Evolutionary conservation across 2,113 vertebrate genomes (phyloP).

Genomic region (Coptodon rendalli): DNA sequence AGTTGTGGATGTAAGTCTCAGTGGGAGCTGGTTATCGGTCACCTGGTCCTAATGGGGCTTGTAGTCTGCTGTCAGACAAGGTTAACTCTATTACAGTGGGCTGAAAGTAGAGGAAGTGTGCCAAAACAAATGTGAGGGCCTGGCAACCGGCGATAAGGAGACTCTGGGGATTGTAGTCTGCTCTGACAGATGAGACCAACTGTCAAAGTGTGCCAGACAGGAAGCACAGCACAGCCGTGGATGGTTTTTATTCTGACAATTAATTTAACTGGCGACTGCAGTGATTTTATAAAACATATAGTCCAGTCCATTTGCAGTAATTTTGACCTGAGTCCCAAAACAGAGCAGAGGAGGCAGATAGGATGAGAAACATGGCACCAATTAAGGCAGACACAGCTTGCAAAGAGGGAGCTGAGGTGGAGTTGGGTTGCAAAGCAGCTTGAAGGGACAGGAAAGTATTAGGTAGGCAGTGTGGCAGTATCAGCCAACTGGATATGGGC

Average conservation of each 20-base stretch:
- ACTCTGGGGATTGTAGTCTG: neutral
- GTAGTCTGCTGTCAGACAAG: neutral
- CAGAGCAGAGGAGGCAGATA: neutral
- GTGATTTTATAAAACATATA: neutral
- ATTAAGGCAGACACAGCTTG: neutral
- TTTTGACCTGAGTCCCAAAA: neutral
- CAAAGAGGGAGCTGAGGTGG: neutral
- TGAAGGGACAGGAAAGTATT: neutral
- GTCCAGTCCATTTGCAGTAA: neutral
- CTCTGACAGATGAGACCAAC: neutral
- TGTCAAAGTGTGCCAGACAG: neutral
- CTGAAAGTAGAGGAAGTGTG: conserved; percentile 17
- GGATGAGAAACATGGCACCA: neutral
- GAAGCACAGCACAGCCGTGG: neutral
- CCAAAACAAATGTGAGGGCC: conserved; percentile 1
- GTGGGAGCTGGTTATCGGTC: neutral
- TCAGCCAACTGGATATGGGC: neutral
- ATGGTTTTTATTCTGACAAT: neutral
- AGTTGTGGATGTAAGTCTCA: neutral
- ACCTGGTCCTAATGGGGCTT: neutral
- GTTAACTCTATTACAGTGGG: neutral
- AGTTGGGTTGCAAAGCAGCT: neutral
- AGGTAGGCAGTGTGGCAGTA: neutral
- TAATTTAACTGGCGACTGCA: neutral
- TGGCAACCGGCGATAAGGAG: conserved; percentile 13